Base-by-base conservation (phyloP, 2,888 invertebrate genomes). In the Cylloceria caligata region DNA sequence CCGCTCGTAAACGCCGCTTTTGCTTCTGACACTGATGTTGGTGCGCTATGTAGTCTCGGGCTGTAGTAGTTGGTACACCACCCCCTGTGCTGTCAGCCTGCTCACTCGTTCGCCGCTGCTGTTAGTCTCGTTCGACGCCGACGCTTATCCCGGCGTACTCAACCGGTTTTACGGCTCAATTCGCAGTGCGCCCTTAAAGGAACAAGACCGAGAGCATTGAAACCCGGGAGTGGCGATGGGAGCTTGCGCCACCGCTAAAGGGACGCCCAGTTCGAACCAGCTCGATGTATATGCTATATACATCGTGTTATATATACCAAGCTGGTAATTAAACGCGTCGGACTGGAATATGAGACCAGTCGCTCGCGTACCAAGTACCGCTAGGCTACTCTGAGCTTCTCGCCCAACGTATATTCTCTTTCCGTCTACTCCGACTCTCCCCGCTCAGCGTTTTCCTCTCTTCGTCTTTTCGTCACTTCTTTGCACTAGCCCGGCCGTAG, bases 141-240 rank as follows among this genome's bases (percentile, higher is more conserved):
- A 65, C 39, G 69, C 47, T 65, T n/a, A 39, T 24, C 60, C 69
- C 80, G 85, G 65, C 82, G 77, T 85, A 73, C 77, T 80, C 84
- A 71, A 83, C 85, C 86, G 85, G 88, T 90, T 92, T 92, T 92
- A 92, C 88, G 89, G 89, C 88, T 90, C 91, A 92, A 86, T 92
- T 91, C 91, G 90, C 91, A 91, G 80, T 79, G 73, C 88, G 88
- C 88, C 89, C 90, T 91, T 91, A 89, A 91, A 90, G 89, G 86
- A 90, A 88, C 84, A 86, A 88, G 89, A 88, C 88, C 88, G 34
- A 19, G 74, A 27, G 39, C 65, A 64, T 67, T 77, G 42, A 68
- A 74, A 65, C 55, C 60, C 60, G 65, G 39, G 75, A 69, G 71
- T 7, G 65, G 42, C 42, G 74, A 78, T 55, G 75, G 65, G 49